These are phyloP conservation scores for Pachydiplax longipennis DNA, from an alignment of 2,888 invertebrate genomes.

Conservation along the genomic window DNA sequence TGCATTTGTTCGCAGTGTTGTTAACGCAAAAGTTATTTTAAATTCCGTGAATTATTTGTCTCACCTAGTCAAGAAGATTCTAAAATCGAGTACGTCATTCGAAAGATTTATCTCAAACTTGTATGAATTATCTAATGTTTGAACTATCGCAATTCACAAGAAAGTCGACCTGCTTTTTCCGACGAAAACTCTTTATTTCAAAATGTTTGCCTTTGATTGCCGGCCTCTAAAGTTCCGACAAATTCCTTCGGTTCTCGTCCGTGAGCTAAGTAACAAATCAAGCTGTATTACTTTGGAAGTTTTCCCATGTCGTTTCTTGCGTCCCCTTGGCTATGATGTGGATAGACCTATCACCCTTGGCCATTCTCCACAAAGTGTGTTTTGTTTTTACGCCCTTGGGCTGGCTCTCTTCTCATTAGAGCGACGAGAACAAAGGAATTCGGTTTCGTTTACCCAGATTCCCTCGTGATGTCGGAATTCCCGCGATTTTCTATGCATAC, in stretches of 20 bases:
- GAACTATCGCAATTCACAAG: no score
- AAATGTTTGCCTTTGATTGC: background rate
- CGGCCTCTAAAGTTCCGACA: background rate
- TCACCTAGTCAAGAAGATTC: no score
- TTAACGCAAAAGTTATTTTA: no score
- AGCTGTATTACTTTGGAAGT: conserved; percentile 15
- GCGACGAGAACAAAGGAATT: background rate
- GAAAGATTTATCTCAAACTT: no score
- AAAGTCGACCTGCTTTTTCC: no score
- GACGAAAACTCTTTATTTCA: no score
- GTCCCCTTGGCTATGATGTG: background rate
- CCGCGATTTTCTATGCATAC: background rate
- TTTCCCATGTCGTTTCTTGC: background rate
- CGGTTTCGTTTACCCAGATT: background rate
- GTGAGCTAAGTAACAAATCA: background rate
- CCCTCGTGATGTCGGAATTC: background rate
- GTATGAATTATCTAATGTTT: no score
- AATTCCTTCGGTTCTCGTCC: background rate
- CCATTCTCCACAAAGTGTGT: background rate
- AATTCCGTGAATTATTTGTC: no score
- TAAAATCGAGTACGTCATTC: no score
- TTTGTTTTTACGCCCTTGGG: background rate
- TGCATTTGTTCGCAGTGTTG: no score
- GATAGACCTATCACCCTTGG: background rate
- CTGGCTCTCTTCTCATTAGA: background rate